Conservation (phyloP, 1,140 invertebrate genomes). For the Pemphigus obesinymphae region DNA sequence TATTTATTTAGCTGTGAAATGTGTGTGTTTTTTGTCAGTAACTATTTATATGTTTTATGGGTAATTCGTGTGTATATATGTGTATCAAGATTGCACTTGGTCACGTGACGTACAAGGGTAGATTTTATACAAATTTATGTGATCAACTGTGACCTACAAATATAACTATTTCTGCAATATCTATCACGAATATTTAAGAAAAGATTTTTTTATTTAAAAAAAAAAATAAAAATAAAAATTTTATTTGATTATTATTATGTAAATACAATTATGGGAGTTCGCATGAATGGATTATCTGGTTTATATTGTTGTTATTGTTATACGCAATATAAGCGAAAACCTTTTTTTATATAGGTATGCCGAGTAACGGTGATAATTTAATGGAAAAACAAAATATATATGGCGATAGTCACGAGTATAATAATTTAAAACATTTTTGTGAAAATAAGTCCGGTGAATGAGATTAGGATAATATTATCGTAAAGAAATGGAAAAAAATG, state of each 20-base stretch:
- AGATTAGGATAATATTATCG: too few relatives aligned
- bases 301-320: neutral
- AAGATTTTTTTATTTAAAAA: too few relatives aligned
- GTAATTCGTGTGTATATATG: neutral
- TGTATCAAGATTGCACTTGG: neutral
- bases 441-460: too few relatives aligned
- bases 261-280: neutral
- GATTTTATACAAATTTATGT: neutral
- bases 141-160: neutral
- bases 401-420: too few relatives aligned
- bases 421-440: too few relatives aligned
- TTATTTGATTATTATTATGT: neutral
- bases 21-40: neutral
- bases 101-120: neutral
- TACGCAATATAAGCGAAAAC: neutral
- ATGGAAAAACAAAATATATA: neutral
- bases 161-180: neutral
- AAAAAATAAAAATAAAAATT: neutral
- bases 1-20: too few relatives aligned
- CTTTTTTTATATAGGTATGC: too few relatives aligned
- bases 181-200: neutral
- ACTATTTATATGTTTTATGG: neutral
- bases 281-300: neutral
- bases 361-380: neutral
- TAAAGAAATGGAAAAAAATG: too few relatives aligned